Base-by-base conservation (phyloP, 2,888 invertebrate genomes). In the Aporophyla nigra region DNA sequence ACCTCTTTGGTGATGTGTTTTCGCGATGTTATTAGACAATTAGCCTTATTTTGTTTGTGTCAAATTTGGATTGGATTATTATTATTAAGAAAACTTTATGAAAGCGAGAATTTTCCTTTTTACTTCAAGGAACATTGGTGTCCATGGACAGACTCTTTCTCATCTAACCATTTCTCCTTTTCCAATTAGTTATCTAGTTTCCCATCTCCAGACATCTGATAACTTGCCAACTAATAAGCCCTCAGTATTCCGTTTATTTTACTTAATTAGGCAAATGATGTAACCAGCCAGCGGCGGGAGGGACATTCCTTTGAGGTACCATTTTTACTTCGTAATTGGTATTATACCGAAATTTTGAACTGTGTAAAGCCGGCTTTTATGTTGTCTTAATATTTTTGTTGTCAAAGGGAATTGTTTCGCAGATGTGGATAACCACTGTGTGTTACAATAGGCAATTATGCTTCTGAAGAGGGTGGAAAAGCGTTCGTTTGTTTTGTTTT, bases 201-300 rank as follows among this genome's bases (percentile, higher is more conserved):
- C 16, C 21, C n/a, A 33, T 69, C 53, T 75, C 16, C 40, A 58
- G 54, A 46, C 61, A 77, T 66, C 61, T 78, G 78, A 71, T 66
- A 68, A 58, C 61, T 79, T 43, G 9, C 53, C 46, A 54, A 66
- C 66, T 71, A 70, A 67, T 69, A 51, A 71, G 76, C 56, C 21
- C 59, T 67, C 62, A 51, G 63, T 70, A 71, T 71, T 78, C 78
- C 68, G 56, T 80, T 82, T 81, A 86, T 80, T 74, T 85, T 61
- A 74, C 68, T 77, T 85, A 89, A 88, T 88, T 89, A 89, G 74
- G 74, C 69, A 81, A 86, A 86, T 84, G 74, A 81, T 71, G 74
- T 84, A 49, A 46, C 69, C 40, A 67, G 71, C 2, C 12, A 2
- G 43, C 66, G 71, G 61, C 54, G 62, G 46, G 53, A 7, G 71